A percentile compares a stretch with the other conserved stretches of the same genome.
These are phyloP conservation scores for Spodoptera frugiperda DNA, from an alignment of 1,140 invertebrate genomes.

Conservation along the genomic window DNA sequence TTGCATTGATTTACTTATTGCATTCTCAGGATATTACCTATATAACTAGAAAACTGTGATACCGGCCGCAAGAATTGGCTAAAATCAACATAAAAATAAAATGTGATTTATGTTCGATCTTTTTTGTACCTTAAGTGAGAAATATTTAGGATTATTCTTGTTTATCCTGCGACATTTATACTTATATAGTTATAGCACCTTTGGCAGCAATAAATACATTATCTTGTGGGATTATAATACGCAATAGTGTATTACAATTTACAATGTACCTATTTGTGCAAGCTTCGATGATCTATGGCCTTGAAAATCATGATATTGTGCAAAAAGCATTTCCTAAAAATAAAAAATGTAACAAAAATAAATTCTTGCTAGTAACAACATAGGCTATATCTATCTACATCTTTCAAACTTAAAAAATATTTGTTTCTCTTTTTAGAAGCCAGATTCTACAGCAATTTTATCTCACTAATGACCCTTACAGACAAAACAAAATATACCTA, in stretches of 20 bases:
- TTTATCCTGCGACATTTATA: constrained; percentile 13
- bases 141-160: not conserved
- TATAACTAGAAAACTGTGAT: too few species aligned
- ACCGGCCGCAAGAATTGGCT: not conserved
- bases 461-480: not conserved
- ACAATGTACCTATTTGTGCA: not conserved
- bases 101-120: too few species aligned
- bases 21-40: too few species aligned
- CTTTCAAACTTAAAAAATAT: too few species aligned
- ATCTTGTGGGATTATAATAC: constrained; percentile 5
- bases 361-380: too few species aligned
- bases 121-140: too few species aligned
- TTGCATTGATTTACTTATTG: too few species aligned
- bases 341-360: not conserved
- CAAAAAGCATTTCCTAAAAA: not conserved
- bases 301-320: not conserved
- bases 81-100: not conserved
- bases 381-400: too few species aligned
- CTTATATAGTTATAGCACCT: constrained; percentile 35
- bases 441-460: too few species aligned
- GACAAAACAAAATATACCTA: not conserved
- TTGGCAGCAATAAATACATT: constrained; percentile 27
- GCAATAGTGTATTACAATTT: not conserved
- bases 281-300: not conserved
- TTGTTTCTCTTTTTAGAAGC: too few species aligned